Evolutionary conservation across 2,113 vertebrate genomes (phyloP).

Genomic region (Elachura formosa): DNA sequence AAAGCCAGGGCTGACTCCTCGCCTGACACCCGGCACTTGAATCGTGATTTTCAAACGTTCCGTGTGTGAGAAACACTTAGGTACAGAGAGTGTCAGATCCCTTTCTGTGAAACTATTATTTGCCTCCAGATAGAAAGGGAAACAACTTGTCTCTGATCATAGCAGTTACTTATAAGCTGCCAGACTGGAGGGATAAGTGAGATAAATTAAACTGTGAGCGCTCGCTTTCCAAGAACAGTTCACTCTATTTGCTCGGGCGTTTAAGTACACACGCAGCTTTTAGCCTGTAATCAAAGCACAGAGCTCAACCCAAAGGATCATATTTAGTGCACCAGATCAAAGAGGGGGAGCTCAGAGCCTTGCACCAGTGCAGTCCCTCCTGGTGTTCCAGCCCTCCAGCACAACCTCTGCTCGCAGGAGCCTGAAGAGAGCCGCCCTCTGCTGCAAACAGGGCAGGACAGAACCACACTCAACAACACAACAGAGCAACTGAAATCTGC

Average conservation of each 20-base stretch:
- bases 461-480: neutral
- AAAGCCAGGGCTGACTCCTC: neutral
- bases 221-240: conserved; percentile 51
- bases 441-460: neutral
- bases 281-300: conserved; percentile 18
- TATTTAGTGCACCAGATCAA: conserved; percentile 21
- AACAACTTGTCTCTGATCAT: conserved; percentile 65
- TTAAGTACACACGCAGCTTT: conserved; percentile 25
- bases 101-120: conserved; percentile 61
- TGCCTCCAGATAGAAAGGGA: conserved; percentile 62
- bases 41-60: conserved; percentile 3
- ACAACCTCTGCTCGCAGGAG: neutral
- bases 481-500: neutral
- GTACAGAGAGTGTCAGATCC: conserved; percentile 35
- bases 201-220: conserved; percentile 61
- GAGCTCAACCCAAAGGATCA: conserved; percentile 10
- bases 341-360: neutral
- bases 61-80: conserved; percentile 14
- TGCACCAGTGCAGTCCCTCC: neutral
- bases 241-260: conserved; percentile 38
- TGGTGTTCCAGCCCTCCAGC: neutral
- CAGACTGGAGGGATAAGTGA: conserved; percentile 65
- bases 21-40: neutral
- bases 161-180: conserved; percentile 64
- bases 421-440: neutral